phyloP scores from a whole-genome alignment of 1,140 invertebrate genomes.

The Pteromalus puparum region DNA sequence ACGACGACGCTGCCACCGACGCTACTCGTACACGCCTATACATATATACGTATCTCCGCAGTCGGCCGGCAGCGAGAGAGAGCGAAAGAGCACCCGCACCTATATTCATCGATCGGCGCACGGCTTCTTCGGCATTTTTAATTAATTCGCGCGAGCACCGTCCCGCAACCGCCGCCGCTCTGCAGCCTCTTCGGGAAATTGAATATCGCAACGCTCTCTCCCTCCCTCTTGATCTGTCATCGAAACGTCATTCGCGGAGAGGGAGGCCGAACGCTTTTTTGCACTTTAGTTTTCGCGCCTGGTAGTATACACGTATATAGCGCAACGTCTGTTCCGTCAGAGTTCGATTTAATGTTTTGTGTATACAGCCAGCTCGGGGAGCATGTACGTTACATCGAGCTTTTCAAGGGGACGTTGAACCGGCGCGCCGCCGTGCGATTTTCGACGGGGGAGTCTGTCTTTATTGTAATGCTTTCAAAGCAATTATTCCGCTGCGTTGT shows the following conservation, averaged over 20 bases:
- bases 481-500: too few relatives aligned
- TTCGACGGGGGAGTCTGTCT: too few relatives aligned
- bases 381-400: too few relatives aligned
- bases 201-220: slow-evolving; percentile 16
- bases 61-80: background rate
- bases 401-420: too few relatives aligned
- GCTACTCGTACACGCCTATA: background rate
- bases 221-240: background rate
- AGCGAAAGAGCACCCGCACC: background rate
- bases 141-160: slow-evolving; percentile 10
- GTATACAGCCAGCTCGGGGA: too few relatives aligned
- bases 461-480: too few relatives aligned
- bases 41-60: background rate
- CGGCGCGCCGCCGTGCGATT: too few relatives aligned
- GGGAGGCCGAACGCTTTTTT: background rate
- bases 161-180: background rate
- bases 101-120: too few relatives aligned
- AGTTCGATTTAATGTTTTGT: background rate
- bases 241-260: slow-evolving; percentile 10
- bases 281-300: background rate
- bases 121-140: slow-evolving; percentile 30
- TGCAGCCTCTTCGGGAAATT: slow-evolving; percentile 16
- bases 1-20: background rate
- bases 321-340: background rate
- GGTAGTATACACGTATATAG: background rate